Evolutionary conservation across 2,888 invertebrate species (phyloP), one percentile per base, ranked within the genome.

Genomic region (Argynnis bischoffii): DNA sequence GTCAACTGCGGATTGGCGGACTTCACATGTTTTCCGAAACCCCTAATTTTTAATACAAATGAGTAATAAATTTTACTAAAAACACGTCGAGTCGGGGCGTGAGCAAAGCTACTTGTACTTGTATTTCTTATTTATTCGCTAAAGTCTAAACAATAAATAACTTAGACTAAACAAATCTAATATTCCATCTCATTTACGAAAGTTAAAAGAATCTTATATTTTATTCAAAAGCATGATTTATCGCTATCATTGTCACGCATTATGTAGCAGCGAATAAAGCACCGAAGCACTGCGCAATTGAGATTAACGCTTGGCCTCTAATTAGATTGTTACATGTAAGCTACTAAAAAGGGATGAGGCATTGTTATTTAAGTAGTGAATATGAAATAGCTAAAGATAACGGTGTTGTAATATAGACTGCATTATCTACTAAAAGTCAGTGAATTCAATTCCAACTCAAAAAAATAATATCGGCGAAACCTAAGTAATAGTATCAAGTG

Each of bases 281-380:
- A 74, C 75, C 68, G 64, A 70, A 60, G 66, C 48, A 60, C 66
- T 48, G n/a, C 69, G 74, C 79, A 81, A 86, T 84, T 83, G 83
- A 85, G 85, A 87, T 86, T 87, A 86, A 88, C 82, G 81, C 73
- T 66, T 66, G 74, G 74, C 79, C 78, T 81, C 80, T 86, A 87
- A 88, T 88, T 86, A 82, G 82, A 79, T 81, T 83, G 85, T 79
- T 84, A 84, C 73, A 15, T 50, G 53, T 50, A 21, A 50, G 26
- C 21, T 51, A 26, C 60, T 55, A 14, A 15, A 54, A 67, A 47
- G 68, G 63, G 69, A 74, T 64, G 54, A 11, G 70, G 64, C 60
- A 53, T 48, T 53, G 26, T 46, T 31, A 11, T 26, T 15, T 14
- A 14, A 18, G 35, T 54, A 55, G 13, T n/a, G 2, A 50, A 50